These are phyloP conservation scores for Hylomyscus alleni DNA, from an alignment of 2,797 vertebrate genomes.

Conservation along the genomic window DNA sequence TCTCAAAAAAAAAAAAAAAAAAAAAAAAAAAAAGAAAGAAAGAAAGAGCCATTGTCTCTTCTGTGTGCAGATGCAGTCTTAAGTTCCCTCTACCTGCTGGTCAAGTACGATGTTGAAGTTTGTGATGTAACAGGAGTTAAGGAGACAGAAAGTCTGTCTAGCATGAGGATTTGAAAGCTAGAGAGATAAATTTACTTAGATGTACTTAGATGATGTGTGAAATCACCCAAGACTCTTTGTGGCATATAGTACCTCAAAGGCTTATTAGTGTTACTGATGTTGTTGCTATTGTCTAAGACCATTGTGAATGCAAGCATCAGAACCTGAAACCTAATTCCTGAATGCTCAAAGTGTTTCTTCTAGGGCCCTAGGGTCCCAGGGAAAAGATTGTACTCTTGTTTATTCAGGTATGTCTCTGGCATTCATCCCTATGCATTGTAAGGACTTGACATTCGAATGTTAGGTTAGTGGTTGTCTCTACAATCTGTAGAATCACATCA, in stretches of 20 bases:
- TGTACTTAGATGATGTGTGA: neutral
- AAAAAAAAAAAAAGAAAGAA: too few species aligned
- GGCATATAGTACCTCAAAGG: neutral
- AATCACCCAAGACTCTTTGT: constrained; percentile 27
- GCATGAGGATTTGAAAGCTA: neutral
- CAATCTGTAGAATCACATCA: constrained; percentile 23
- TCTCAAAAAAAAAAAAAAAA: too few species aligned
- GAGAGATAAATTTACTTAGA: constrained; percentile 44
- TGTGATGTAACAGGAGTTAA: neutral
- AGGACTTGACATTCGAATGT: neutral
- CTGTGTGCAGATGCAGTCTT: neutral
- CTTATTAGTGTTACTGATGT: neutral
- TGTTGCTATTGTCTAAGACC: neutral
- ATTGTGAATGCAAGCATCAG: neutral
- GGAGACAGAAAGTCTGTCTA: neutral
- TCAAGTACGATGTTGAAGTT: accelerated
- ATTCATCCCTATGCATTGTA: neutral
- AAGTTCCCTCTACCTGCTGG: neutral
- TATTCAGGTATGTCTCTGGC: neutral
- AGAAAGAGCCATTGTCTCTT: neutral
- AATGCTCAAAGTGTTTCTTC: neutral
- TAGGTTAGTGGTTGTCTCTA: constrained; percentile 19
- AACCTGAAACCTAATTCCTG: neutral
- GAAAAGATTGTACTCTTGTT: neutral
- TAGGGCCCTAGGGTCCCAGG: neutral